phyloP scores from a whole-genome alignment of 2,888 invertebrate genomes.

The Nemapogon koenigi region DNA sequence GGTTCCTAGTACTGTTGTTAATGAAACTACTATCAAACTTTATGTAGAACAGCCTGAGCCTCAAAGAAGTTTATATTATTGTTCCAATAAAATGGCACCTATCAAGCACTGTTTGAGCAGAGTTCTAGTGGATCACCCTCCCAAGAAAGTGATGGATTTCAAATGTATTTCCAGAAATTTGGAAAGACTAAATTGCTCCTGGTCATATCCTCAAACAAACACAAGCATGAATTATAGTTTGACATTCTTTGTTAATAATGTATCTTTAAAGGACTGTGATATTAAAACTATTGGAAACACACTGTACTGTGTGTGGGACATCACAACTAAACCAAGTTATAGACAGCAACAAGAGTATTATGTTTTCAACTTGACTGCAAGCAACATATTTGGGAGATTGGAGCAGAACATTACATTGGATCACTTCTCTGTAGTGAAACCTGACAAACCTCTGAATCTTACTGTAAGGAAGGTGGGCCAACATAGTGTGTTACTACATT shows the following conservation, averaged over 20 bases:
- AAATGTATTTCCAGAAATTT: conserved; percentile 76
- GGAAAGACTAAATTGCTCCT: conserved; percentile 76
- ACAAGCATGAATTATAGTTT: conserved; percentile 32
- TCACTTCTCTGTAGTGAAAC: conserved; percentile 60
- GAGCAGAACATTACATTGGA: conserved; percentile 60
- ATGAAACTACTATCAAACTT: conserved; percentile 68
- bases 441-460: conserved; percentile 33
- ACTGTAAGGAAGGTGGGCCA: conserved; percentile 27
- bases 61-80: conserved; percentile 59
- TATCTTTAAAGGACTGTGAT: conserved; percentile 23
- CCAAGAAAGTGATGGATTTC: conserved; percentile 72
- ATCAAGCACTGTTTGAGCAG: conserved; percentile 34
- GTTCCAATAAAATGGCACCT: conserved; percentile 38
- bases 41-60: conserved; percentile 60
- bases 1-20: conserved; percentile 55
- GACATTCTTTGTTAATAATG: conserved; percentile 30
- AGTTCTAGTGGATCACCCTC: conserved; percentile 58
- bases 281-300: conserved; percentile 20
- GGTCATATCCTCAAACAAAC: conserved; percentile 65
- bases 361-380: conserved; percentile 64
- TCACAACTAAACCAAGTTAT: conserved; percentile 41
- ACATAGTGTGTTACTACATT: conserved; percentile 41
- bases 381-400: conserved; percentile 67
- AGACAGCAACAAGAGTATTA: conserved; percentile 51
- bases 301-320: conserved; percentile 36